Evolutionary conservation across 2,113 vertebrate genomes (phyloP).

Genomic region (Loxodonta africana): DNA sequence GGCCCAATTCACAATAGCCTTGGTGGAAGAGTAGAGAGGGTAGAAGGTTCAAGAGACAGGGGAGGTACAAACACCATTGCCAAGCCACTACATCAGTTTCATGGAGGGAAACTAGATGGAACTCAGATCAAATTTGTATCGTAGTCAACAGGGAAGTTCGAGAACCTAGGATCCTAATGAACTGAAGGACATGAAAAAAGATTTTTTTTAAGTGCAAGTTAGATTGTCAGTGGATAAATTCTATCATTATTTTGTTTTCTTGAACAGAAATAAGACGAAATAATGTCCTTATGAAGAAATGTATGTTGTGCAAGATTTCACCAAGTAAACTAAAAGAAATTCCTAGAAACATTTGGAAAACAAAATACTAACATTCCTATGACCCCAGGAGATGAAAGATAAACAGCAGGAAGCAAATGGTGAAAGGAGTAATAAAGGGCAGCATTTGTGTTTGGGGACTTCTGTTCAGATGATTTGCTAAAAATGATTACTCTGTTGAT

Average conservation of each 20-base stretch:
- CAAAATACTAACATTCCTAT: conserved; percentile 62
- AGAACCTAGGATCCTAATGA: conserved; percentile 34
- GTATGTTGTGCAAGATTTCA: conserved; percentile 48
- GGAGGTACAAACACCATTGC: neutral
- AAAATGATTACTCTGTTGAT: conserved; percentile 55
- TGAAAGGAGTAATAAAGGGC: conserved; percentile 43
- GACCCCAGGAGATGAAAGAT: conserved; percentile 65
- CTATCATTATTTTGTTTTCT: conserved; percentile 51
- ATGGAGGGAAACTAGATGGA: neutral
- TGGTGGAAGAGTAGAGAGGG: neutral
- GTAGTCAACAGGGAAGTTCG: conserved; percentile 6
- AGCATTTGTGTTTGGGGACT: neutral
- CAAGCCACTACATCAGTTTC: neutral
- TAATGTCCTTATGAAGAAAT: conserved; percentile 60
- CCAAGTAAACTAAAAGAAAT: conserved; percentile 62
- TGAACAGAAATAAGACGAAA: conserved; percentile 66
- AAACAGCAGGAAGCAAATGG: conserved; percentile 72
- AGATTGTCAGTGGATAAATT: conserved; percentile 31
- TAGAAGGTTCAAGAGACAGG: neutral
- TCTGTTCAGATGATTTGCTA: conserved; percentile 55
- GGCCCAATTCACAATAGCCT: neutral
- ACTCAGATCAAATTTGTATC: conserved; percentile 35
- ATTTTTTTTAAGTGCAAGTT: conserved; percentile 43
- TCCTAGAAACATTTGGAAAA: conserved; percentile 80
- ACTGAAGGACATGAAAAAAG: neutral